phyloP scores from a whole-genome alignment of 2,113 vertebrate genomes.

The Pseudonaja textilis region DNA sequence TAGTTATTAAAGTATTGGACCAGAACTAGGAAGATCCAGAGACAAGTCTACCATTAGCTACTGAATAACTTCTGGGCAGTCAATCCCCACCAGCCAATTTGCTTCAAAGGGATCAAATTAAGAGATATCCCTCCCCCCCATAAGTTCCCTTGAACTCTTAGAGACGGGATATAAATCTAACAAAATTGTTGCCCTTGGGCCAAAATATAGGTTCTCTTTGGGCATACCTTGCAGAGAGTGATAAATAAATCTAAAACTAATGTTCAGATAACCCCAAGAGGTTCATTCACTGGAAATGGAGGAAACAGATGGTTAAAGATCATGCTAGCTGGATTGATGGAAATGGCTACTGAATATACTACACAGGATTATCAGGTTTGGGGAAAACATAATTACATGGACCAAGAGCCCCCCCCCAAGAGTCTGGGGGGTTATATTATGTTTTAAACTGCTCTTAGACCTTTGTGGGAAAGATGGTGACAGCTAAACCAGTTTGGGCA shows the following conservation, averaged over 20 bases:
- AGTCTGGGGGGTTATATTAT: background rate
- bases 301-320: background rate
- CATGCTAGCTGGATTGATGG: background rate
- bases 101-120: background rate
- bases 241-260: background rate
- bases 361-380: background rate
- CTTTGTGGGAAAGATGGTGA: background rate
- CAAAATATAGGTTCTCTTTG: background rate
- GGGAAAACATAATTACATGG: background rate
- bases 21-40: background rate
- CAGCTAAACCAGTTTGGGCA: background rate
- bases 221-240: background rate
- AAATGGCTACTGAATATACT: background rate
- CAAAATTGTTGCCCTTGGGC: background rate
- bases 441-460: background rate
- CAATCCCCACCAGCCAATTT: background rate
- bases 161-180: background rate
- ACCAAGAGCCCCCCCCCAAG: background rate
- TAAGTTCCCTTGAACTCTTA: background rate
- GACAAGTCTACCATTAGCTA: background rate
- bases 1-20: background rate
- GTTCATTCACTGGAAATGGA: background rate
- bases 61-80: background rate
- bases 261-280: background rate
- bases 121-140: background rate